A percentile compares a stretch with the other conserved stretches of the same genome.
Conservation (phyloP, 2,797 vertebrate species). For the Clarias platycephalus region DNA sequence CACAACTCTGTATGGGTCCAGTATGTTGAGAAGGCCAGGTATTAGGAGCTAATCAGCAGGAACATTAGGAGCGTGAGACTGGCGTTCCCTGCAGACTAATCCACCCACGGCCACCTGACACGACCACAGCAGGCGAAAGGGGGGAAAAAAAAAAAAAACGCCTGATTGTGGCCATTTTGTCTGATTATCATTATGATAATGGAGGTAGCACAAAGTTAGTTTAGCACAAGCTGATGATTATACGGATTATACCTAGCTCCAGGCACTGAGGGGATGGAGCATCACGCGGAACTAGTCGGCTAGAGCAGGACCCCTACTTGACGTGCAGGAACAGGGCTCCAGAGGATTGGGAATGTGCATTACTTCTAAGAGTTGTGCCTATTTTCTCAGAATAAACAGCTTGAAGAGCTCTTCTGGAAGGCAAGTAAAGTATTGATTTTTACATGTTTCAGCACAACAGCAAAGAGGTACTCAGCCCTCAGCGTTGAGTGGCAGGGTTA, state of each 20-base stretch:
- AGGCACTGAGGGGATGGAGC: slow-evolving; percentile 21
- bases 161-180: slow-evolving; percentile 54
- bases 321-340: slow-evolving; percentile 29
- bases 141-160: neutral
- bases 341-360: slow-evolving; percentile 43
- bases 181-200: slow-evolving; percentile 80
- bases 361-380: slow-evolving; percentile 41
- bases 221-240: slow-evolving; percentile 55
- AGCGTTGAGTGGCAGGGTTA: neutral
- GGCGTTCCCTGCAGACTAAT: slow-evolving; percentile 45
- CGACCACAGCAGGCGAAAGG: neutral
- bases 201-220: slow-evolving; percentile 72
- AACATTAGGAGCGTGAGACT: slow-evolving; percentile 46
- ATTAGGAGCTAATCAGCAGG: slow-evolving; percentile 33
- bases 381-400: slow-evolving; percentile 49
- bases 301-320: slow-evolving; percentile 27
- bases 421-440: slow-evolving; percentile 54
- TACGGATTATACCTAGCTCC: slow-evolving; percentile 46
- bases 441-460: slow-evolving; percentile 31
- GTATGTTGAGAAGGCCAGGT: slow-evolving; percentile 29
- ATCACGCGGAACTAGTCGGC: slow-evolving; percentile 42
- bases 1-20: slow-evolving; percentile 20
- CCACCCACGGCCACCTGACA: slow-evolving; percentile 50
- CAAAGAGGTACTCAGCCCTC: slow-evolving; percentile 19
- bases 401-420: slow-evolving; percentile 45